Base-by-base conservation (phyloP, 2,888 invertebrate genomes). In the Stegana nigrithorax region DNA sequence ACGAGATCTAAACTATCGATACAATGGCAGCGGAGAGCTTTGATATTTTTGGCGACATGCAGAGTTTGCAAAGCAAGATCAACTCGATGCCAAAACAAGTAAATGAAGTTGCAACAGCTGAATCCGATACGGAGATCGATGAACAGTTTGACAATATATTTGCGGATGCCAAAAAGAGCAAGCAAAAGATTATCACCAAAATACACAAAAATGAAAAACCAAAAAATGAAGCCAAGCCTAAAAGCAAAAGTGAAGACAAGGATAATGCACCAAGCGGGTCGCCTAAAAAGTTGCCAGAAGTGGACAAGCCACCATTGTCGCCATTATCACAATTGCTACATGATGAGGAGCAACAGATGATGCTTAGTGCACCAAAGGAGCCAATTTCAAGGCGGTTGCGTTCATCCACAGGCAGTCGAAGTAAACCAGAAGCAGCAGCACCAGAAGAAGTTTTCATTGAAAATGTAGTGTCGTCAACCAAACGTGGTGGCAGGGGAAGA, bases 381-480 rank as follows among this genome's bases (percentile, higher is more conserved):
- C 72, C 78, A 4, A 44, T 75, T 25, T 65, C 73, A 2, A 61
- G 69, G 1, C 71, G 75, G 0, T 74, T 77, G 0, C 79, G 75
- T 6, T 59, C 65, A 0, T 76, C 72, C 0, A 4, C 55, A 1
- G 57, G 64, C 5, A 67, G 61, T 7, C 10, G 5, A 6, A 67
- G 53, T n/a, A 39, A 19, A 10, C 1, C 21, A 1, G 2, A n/a
- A 10, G 3, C 53, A 19, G 4, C 27, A 4, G 4, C 51, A 10
- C 21, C 2, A 8, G 23, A 47, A 23, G 12, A 23, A 27, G 57
- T 61, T 32, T 17, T n/a, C 0, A 26, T 4, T 1, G 10, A n/a
- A 39, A 39, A 2, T n/a, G 10, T 2, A n/a, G 2, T 25, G 1
- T 8, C 36, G 26, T 5, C 47, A 14, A 36, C 25, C 3, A 29